Base-by-base conservation (phyloP, 2,888 invertebrate genomes). In the Ommatoiulus sabulosus region DNA sequence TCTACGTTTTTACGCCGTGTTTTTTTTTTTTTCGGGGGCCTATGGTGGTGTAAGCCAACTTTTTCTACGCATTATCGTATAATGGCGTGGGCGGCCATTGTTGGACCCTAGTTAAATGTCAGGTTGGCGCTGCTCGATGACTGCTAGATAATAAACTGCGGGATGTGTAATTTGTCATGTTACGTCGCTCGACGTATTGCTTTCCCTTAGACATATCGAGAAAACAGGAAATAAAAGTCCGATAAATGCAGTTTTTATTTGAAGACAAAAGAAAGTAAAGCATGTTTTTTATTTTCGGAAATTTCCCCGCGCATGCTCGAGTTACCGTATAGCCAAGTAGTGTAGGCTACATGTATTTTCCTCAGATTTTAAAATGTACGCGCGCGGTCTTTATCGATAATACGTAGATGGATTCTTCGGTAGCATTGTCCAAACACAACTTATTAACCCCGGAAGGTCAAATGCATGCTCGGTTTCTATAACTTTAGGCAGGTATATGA, bases 121-220 rank as follows among this genome's bases (percentile, higher is more conserved):
- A 72, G 72, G 4, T 24, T 72, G 72, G 12, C 72, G 10, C 24
- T 72, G 72, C 10, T 72, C 72, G 24, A 24, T 24, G 10, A 24
- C 72, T 24, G 10, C 72, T 12, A 72, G 24, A 24, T 72, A 72
- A 72, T 72, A 72, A 72, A 72, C 72, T 6, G 8, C 8, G 3
- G 24, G 6, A 72, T 24, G 24, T n/a, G 72, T n/a, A 72, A 72
- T 72, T 72, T 72, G 72, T 72, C 72, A 72, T 24, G 72, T 72
- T 72, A 72, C 72, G 24, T 24, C 8, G 24, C 10, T 8, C 12
- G 72, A n/a, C 72, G 72, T 24, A 52, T 52, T 52, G 52, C 17
- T 52, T 17, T 10, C 17, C 15, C 52, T 52, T 52, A 52, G 52
- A 52, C 17, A 52, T 4, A 52, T 52, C 35, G 35, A 52, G 52